A percentile compares a stretch with the other conserved stretches of the same genome.
These are phyloP conservation scores for Lycorma delicatula DNA, from an alignment of 1,140 invertebrate genomes.

Conservation along the genomic window DNA sequence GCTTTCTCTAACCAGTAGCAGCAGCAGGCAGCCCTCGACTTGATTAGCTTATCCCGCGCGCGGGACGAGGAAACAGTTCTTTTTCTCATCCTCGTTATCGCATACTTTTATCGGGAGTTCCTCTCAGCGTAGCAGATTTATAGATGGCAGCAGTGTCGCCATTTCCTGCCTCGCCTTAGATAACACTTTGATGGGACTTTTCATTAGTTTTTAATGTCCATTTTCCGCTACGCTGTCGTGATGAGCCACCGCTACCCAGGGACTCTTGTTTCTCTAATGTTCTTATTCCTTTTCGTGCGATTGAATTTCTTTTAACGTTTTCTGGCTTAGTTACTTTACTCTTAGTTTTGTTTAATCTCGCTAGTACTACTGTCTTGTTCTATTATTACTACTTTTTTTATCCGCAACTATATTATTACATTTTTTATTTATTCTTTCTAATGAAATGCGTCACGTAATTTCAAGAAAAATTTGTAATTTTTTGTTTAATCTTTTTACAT, in stretches of 20 bases:
- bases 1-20: too few species aligned
- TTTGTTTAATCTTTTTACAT: too few species aligned
- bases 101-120: neutral
- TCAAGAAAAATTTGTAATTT: too few species aligned
- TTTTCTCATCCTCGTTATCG: neutral
- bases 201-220: constrained; percentile 4
- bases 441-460: too few species aligned
- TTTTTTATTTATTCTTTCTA: too few species aligned
- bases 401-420: too few species aligned
- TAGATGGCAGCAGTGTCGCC: neutral
- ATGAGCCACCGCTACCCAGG: neutral
- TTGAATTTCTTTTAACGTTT: neutral
- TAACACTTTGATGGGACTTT: constrained; percentile 6
- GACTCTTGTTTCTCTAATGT: neutral
- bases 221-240: too few species aligned
- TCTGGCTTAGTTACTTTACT: too few species aligned
- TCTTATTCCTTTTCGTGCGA: neutral
- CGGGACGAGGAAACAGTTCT: neutral
- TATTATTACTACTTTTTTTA: too few species aligned
- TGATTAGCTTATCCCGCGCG: constrained; percentile 1
- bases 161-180: constrained; percentile 4
- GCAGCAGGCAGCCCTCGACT: too few species aligned
- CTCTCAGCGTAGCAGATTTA: neutral
- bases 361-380: too few species aligned
- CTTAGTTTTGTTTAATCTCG: too few species aligned